phyloP scores from a whole-genome alignment of 2,113 vertebrate genomes.

The Centropristis striata region DNA sequence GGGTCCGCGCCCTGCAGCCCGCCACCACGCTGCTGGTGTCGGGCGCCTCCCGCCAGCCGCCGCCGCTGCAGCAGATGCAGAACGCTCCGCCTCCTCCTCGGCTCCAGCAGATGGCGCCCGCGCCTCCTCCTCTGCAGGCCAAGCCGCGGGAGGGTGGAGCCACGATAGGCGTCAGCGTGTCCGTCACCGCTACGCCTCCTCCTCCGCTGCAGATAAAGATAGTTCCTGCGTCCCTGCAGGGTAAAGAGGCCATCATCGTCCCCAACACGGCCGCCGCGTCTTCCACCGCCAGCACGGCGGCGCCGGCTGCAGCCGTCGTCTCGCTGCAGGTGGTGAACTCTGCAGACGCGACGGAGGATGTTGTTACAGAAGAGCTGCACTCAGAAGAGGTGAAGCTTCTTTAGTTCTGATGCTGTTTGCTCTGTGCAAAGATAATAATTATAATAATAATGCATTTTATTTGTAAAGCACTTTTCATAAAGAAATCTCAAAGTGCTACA shows the following conservation, averaged over 20 bases:
- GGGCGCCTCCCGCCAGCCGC: slow-evolving; percentile 84
- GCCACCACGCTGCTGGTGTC: slow-evolving; percentile 58
- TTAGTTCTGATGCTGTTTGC: too few relatives aligned
- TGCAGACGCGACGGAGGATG: slow-evolving; percentile 67
- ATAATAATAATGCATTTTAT: too few relatives aligned
- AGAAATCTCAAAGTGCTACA: too few relatives aligned
- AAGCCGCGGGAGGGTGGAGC: slow-evolving; percentile 80
- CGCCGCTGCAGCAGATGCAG: slow-evolving; percentile 87
- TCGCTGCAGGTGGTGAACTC: slow-evolving; percentile 79
- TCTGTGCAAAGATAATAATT: too few relatives aligned
- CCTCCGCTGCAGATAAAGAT: slow-evolving; percentile 92
- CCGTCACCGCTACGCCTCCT: slow-evolving; percentile 80
- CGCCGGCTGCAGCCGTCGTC: slow-evolving; percentile 49
- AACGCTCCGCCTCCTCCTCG: slow-evolving; percentile 73
- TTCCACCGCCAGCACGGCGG: slow-evolving; percentile 26
- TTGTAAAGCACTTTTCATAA: too few relatives aligned
- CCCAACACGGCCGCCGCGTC: slow-evolving; percentile 12
- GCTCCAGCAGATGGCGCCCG: slow-evolving; percentile 85
- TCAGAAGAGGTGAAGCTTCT: slow-evolving; percentile 75
- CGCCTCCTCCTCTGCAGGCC: slow-evolving; percentile 84
- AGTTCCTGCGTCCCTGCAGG: slow-evolving; percentile 86
- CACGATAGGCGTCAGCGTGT: slow-evolving; percentile 37
- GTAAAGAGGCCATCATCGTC: slow-evolving; percentile 75
- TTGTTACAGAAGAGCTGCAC: slow-evolving; percentile 70
- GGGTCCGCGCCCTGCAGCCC: slow-evolving; percentile 71